Base-by-base conservation (phyloP, 2,113 vertebrate species). In the Platysternon megacephalum region DNA sequence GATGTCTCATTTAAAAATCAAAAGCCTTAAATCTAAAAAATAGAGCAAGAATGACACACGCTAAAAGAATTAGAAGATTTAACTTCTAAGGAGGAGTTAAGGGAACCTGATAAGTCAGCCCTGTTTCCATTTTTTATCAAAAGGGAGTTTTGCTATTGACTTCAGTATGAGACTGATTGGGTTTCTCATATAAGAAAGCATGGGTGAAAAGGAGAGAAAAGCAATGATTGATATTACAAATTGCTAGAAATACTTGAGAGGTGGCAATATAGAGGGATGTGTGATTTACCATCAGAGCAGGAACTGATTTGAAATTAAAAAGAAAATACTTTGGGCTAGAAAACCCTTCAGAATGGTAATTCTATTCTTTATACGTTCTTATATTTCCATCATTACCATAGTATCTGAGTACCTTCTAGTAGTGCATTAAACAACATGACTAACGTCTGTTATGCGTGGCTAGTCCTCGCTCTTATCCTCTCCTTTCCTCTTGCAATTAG, bases 61-160 rank as follows among this genome's bases (percentile, higher is more conserved):
- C 9, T 72, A 72, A 72, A 58, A 72, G n/a, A 72, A 72, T 39
- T 39, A 72, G 65, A 79, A 79, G 11, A 42, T 74, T 85, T 74
- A 88, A 65, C 5, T 80, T 96, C 49, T 49, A 91, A 90, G 39
- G 80, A 89, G 42, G 13, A 88, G 16, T 2, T 39, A 35, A 51
- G 0, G 3, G 80, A 84, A 19, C 21, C 72, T 86, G 0, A 0
- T 79, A n/a, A 46, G 9, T 85, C 5, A 44, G 10, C 5, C 3
- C 85, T 84, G 11, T 48, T 84, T 39, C 3, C 24, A 88, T 89
- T 76, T 42, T 4, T 28, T 51, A 79, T 48, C 46, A 84, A 52
- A 8, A 68, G 11, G 8, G 3, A 58, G 12, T 79, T 35, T 84
- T 85, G 52, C 42, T 82, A 39, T 72, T 72, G 19, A 22, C 35